Percentiles rank a stretch among this genome's conserved stretches.
These are phyloP conservation scores for Anguilla marmorata DNA, from an alignment of 2,797 vertebrate species.

Conservation along the genomic window DNA sequence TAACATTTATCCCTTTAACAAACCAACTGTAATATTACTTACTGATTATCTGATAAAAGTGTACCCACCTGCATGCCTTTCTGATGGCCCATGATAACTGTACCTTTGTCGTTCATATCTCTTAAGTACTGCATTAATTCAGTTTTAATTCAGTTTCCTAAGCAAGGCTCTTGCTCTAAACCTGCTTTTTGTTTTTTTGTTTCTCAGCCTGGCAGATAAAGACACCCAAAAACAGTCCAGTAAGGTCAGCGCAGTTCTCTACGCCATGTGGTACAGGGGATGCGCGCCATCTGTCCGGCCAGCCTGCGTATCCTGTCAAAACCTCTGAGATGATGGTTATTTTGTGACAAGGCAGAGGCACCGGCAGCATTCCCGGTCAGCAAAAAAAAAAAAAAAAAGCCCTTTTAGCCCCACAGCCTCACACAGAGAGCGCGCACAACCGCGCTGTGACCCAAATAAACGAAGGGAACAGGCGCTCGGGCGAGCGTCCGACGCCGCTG, in stretches of 20 bases:
- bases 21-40: neutral
- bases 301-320: neutral
- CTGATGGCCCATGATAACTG: neutral
- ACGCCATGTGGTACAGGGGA: neutral
- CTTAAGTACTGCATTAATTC: neutral
- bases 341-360: neutral
- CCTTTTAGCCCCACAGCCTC: neutral
- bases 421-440: constrained; percentile 23
- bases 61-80: neutral
- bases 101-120: neutral
- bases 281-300: neutral
- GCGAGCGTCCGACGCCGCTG: constrained; percentile 30
- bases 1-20: too few relatives aligned
- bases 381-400: neutral
- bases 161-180: neutral
- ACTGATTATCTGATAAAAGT: neutral
- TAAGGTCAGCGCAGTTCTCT: neutral
- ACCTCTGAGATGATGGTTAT: neutral
- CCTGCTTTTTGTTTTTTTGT: neutral
- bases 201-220: neutral
- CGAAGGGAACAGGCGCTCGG: constrained; percentile 15
- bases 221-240: neutral
- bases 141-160: neutral
- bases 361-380: neutral
- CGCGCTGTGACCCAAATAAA: constrained; percentile 34